These are phyloP conservation scores for Lepus oiostolus DNA, from an alignment of 2,797 vertebrate genomes.

Conservation along the genomic window DNA sequence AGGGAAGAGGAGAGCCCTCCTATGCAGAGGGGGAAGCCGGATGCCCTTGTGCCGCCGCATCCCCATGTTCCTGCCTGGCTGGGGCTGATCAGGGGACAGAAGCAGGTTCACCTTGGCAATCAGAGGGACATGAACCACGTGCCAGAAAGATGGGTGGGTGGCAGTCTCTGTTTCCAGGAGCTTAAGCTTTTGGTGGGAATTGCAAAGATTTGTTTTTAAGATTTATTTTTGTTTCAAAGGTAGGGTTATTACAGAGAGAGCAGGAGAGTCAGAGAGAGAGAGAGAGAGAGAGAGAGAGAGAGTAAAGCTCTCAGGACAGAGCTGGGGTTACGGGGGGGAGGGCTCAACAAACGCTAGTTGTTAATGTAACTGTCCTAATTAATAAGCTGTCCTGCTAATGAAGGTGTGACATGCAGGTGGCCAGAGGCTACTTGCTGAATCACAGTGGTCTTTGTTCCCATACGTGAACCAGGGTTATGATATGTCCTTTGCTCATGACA, in stretches of 20 bases:
- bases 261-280: no score
- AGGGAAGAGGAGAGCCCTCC: neutral
- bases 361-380: conserved; percentile 74
- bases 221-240: no score
- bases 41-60: neutral
- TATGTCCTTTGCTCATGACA: conserved; percentile 56
- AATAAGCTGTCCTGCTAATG: conserved; percentile 73
- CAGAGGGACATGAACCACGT: neutral
- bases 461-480: conserved; percentile 69
- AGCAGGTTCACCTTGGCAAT: neutral
- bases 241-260: no score
- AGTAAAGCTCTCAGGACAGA: conserved; percentile 32
- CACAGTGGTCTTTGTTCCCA: neutral
- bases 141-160: no score
- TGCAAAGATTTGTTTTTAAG: neutral
- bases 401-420: conserved; percentile 69
- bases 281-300: neutral
- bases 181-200: neutral
- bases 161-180: neutral
- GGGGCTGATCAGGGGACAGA: neutral
- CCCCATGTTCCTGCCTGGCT: neutral
- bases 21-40: neutral
- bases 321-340: neutral
- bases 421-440: conserved; percentile 8
- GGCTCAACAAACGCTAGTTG: conserved; percentile 36